Evolutionary conservation across 1,140 invertebrate species (phyloP).

Genomic region (Diploscapter pachys): DNA sequence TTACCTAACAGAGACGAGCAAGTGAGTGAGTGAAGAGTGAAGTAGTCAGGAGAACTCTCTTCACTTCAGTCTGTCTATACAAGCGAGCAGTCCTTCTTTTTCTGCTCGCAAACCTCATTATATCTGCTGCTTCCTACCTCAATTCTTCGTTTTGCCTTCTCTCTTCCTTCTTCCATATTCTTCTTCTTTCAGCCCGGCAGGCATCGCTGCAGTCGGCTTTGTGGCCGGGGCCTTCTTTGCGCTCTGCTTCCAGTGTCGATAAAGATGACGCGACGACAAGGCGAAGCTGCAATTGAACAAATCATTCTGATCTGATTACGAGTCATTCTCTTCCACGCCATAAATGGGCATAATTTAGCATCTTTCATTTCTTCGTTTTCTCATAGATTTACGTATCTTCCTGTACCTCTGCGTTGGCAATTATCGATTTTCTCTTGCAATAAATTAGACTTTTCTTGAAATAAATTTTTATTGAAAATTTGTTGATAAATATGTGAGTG

Average conservation of each 20-base stretch:
- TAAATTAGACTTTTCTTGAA: background rate
- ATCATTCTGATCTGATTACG: background rate
- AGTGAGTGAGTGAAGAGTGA: too few relatives aligned
- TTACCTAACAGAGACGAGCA: too few relatives aligned
- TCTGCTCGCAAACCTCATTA: too few relatives aligned
- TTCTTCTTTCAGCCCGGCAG: constrained; percentile 22
- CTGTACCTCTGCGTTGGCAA: background rate
- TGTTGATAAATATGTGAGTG: background rate
- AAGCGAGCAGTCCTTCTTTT: too few relatives aligned
- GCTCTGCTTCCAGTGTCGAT: constrained; percentile 25
- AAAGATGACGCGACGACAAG: background rate
- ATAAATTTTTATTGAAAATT: constrained; percentile 4
- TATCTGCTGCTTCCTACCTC: too few relatives aligned
- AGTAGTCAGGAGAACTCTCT: too few relatives aligned
- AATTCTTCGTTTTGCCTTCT: too few relatives aligned
- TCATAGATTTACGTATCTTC: constrained; percentile 11
- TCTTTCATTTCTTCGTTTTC: constrained; percentile 4
- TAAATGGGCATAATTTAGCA: constrained; percentile 5
- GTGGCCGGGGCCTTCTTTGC: constrained; percentile 26
- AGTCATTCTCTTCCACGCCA: background rate
- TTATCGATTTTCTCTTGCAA: background rate
- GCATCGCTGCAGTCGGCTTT: constrained; percentile 26
- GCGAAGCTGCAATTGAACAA: background rate
- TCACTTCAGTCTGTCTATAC: too few relatives aligned
- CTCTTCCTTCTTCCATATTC: background rate